These are phyloP conservation scores for Ceraclea dissimilis DNA, from an alignment of 2,888 invertebrate genomes.

Conservation along the genomic window DNA sequence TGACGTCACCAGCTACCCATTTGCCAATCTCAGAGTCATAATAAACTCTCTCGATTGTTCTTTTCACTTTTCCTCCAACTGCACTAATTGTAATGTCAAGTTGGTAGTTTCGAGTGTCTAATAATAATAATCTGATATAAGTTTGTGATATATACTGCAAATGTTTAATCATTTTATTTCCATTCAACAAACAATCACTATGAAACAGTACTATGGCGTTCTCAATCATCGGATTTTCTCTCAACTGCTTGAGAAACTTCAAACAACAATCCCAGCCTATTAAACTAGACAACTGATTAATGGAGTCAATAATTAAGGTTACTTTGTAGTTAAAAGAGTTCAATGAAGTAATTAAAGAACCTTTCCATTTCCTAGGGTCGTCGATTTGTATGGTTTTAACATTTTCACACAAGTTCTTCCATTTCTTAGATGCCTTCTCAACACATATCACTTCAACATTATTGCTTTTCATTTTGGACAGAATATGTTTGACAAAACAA, in stretches of 20 bases:
- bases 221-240: slow-evolving; percentile 4
- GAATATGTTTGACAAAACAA: slow-evolving; percentile 6
- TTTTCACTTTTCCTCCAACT: slow-evolving; percentile 43
- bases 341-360: not conserved
- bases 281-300: slow-evolving; percentile 39
- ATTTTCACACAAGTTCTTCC: slow-evolving; percentile 13
- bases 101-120: slow-evolving; percentile 31
- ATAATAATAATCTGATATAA: slow-evolving; percentile 34
- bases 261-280: slow-evolving; percentile 34
- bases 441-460: not conserved
- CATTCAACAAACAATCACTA: slow-evolving; percentile 41
- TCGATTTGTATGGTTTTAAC: slow-evolving; percentile 4
- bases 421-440: slow-evolving; percentile 19
- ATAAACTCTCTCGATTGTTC: slow-evolving; percentile 38
- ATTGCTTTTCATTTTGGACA: slow-evolving; percentile 5
- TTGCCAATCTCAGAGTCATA: slow-evolving; percentile 34
- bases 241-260: slow-evolving; percentile 12
- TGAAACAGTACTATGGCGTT: slow-evolving; percentile 41
- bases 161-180: slow-evolving; percentile 37
- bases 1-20: slow-evolving; percentile 34
- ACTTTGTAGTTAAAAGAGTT: slow-evolving; percentile 6
- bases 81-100: slow-evolving; percentile 41
- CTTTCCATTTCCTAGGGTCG: slow-evolving; percentile 8
- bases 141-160: slow-evolving; percentile 41
- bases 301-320: slow-evolving; percentile 38